phyloP scores from a whole-genome alignment of 2,113 vertebrate genomes.

The Peromyscus leucopus region DNA sequence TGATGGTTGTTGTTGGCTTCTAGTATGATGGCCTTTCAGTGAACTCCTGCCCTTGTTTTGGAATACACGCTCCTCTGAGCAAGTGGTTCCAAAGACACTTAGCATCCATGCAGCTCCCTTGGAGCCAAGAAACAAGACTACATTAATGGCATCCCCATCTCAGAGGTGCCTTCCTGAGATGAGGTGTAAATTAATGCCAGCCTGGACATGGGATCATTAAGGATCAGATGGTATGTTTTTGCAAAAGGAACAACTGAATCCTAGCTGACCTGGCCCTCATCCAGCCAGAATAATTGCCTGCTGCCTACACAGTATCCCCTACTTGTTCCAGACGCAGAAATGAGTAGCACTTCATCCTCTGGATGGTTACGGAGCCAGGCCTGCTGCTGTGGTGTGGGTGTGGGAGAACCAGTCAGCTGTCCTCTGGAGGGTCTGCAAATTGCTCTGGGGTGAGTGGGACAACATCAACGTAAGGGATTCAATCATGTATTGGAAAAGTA shows the following conservation, averaged over 20 bases:
- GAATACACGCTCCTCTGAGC: background rate
- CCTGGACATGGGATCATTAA: conserved; percentile 51
- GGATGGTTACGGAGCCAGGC: background rate
- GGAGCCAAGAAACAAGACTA: conserved; percentile 19
- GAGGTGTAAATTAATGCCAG: conserved; percentile 78
- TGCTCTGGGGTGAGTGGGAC: background rate
- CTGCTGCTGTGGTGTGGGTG: fast-evolving
- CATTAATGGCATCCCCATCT: conserved; percentile 39
- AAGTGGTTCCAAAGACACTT: conserved; percentile 22
- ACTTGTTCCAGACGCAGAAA: conserved; percentile 64
- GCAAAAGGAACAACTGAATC: conserved; percentile 65
- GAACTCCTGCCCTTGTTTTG: conserved; percentile 47
- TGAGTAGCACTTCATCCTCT: conserved; percentile 58
- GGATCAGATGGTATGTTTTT: conserved; percentile 68
- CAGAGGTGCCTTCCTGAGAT: conserved; percentile 58
- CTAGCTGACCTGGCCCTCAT: conserved; percentile 53
- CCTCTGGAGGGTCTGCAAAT: background rate
- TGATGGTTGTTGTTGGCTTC: background rate
- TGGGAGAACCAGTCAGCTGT: background rate
- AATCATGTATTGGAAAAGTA: conserved; percentile 40
- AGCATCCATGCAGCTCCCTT: background rate
- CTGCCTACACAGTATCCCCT: conserved; percentile 10
- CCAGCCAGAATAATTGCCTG: conserved; percentile 56
- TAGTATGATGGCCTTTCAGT: background rate
- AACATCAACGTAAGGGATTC: background rate